Base-by-base conservation (phyloP, 2,797 vertebrate species). In the Sparus aurata region DNA sequence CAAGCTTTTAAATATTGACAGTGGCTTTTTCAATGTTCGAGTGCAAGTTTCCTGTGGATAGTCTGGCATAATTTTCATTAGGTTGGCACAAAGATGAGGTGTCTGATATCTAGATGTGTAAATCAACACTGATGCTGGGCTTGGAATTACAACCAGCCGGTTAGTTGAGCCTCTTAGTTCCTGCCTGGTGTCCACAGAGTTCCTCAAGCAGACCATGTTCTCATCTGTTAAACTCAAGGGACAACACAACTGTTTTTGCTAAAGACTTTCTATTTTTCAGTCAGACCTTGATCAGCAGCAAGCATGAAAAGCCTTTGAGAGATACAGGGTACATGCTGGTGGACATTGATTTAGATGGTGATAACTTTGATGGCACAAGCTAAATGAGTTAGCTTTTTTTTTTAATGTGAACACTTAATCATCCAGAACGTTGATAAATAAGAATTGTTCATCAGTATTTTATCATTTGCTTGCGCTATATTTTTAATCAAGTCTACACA, bases 91-190 rank as follows among this genome's bases (percentile, higher is more conserved):
- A 25, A 75, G 61, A 49, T 23, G 6, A 60, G 70, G 77, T 82
- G 47, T 90, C 87, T 83, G 13, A 71, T 90, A 80, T 87, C 87
- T 60, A 2, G 58, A 68, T 80, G 69, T 66, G 62, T 84, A 87
- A 90, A 79, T 75, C 58, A 20, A 85, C 47, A 59, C 83, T 45
- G 12, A 66, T 65, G 68, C 54, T 25, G 45, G 45, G 71, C 75
- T 67, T 85, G 66, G 69, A 89, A 72, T 85, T 73, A 67, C 79
- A 50, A 23, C 1, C 66, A 58, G 57, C 38, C 53, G 60, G 41
- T 27, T 25, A 57, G 27, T 76, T 63, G 12, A 25, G 50, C 63
- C 20, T 50, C 38, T 38, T 38, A 38, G 38, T 11, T 52, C 7
- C 16, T 71, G 65, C 6, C 3, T 49, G 65, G 18, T 20, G 13